Evolutionary conservation across 2,888 invertebrate species (phyloP).

Genomic region (Syrista parreyssii): DNA sequence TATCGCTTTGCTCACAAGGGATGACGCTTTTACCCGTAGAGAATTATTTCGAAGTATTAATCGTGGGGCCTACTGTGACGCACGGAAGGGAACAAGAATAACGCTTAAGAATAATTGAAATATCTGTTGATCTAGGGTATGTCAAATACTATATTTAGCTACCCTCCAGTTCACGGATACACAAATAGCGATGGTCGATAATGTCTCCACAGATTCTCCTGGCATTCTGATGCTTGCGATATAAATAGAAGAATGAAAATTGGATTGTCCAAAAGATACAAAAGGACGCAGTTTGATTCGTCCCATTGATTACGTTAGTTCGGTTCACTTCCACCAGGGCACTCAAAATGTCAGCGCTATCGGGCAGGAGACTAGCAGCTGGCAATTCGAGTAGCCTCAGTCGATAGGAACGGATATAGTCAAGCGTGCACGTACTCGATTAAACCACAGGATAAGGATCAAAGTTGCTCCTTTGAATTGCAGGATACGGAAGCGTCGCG

Average conservation of each 20-base stretch:
- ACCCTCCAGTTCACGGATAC: background rate
- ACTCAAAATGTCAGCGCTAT: background rate
- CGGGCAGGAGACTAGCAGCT: background rate
- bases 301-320: background rate
- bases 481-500: conserved; percentile 88
- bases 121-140: background rate
- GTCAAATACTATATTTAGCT: background rate
- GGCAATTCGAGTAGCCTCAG: background rate
- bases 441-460: background rate
- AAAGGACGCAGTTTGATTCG: background rate
- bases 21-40: background rate
- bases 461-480: conserved; percentile 31
- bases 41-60: background rate
- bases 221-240: background rate
- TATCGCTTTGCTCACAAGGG: background rate
- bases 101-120: background rate
- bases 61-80: background rate
- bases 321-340: background rate
- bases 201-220: background rate
- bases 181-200: background rate
- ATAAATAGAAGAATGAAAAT: background rate
- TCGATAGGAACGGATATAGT: background rate
- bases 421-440: background rate
- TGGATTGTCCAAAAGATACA: background rate
- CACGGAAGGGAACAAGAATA: background rate